These are phyloP conservation scores for Tetraneura akinire DNA, from an alignment of 1,140 invertebrate species.

Conservation along the genomic window DNA sequence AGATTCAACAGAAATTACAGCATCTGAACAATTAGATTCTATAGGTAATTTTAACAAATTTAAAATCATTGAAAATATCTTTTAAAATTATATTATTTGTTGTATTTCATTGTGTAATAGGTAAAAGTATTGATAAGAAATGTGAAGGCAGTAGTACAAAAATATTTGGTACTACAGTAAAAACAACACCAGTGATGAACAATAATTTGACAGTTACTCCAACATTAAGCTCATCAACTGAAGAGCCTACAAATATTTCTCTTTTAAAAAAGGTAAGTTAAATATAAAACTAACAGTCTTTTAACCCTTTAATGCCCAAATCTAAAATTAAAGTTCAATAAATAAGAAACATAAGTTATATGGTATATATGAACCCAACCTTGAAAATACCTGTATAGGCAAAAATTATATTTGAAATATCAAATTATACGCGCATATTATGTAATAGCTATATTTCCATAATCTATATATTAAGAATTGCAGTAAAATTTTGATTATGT, in stretches of 20 bases:
- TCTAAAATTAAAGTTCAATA: too few relatives aligned
- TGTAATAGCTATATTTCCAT: too few relatives aligned
- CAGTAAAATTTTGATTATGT: too few relatives aligned
- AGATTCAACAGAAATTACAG: slow-evolving; percentile 27
- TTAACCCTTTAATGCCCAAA: too few relatives aligned
- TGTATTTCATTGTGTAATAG: slow-evolving; percentile 58
- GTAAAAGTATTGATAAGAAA: slow-evolving; percentile 66
- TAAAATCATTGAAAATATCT: not conserved
- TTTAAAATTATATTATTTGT: not conserved
- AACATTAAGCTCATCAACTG: slow-evolving; percentile 60
- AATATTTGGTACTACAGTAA: slow-evolving; percentile 55
- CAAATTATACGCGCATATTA: too few relatives aligned
- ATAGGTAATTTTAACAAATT: slow-evolving; percentile 23
- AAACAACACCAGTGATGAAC: slow-evolving; percentile 56
- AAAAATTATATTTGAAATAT: too few relatives aligned
- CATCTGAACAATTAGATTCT: slow-evolving; percentile 47
- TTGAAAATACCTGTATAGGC: too few relatives aligned
- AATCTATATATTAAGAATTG: too few relatives aligned
- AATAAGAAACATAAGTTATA: too few relatives aligned
- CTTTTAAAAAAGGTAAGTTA: slow-evolving; percentile 66
- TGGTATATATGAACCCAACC: too few relatives aligned
- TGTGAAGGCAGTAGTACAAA: slow-evolving; percentile 60
- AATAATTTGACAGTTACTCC: slow-evolving; percentile 59
- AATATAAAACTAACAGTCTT: too few relatives aligned
- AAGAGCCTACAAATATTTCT: slow-evolving; percentile 61